A percentile compares a stretch with the other conserved stretches of the same genome.
Evolutionary conservation across 2,888 invertebrate species (phyloP).

Genomic region (Athalia rosae): DNA sequence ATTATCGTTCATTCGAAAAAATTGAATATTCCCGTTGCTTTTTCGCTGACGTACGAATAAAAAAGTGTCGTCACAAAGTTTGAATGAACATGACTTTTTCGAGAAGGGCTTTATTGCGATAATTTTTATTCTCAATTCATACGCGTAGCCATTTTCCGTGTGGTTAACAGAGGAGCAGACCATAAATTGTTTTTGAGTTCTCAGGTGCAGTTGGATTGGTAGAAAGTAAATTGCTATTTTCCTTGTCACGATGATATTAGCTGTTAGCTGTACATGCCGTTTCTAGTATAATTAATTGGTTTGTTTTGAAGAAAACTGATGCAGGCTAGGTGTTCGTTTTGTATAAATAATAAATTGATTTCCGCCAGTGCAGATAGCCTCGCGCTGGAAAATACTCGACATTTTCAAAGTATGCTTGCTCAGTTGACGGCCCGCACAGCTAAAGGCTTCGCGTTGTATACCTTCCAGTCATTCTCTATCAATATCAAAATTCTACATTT

Average conservation of each 20-base stretch:
- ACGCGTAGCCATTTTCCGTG: too few relatives aligned
- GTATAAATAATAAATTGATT: constrained; percentile 24
- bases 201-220: too few relatives aligned
- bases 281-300: constrained; percentile 5
- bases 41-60: too few relatives aligned
- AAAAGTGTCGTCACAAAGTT: too few relatives aligned
- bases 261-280: neutral
- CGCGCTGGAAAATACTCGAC: neutral
- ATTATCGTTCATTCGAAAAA: too few relatives aligned
- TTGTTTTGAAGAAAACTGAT: constrained; percentile 1
- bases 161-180: too few relatives aligned
- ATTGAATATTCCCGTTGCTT: too few relatives aligned
- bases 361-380: neutral
- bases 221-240: neutral
- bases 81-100: too few relatives aligned
- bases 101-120: too few relatives aligned
- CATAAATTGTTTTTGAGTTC: too few relatives aligned
- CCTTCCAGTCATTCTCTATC: neutral
- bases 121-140: too few relatives aligned
- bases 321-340: neutral
- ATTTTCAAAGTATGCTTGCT: neutral
- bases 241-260: neutral
- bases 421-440: neutral
- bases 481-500: neutral
- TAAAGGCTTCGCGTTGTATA: neutral